A percentile compares a stretch with the other conserved stretches of the same genome.
Conservation (phyloP, 1,140 invertebrate genomes). For the Eumeta japonica region DNA sequence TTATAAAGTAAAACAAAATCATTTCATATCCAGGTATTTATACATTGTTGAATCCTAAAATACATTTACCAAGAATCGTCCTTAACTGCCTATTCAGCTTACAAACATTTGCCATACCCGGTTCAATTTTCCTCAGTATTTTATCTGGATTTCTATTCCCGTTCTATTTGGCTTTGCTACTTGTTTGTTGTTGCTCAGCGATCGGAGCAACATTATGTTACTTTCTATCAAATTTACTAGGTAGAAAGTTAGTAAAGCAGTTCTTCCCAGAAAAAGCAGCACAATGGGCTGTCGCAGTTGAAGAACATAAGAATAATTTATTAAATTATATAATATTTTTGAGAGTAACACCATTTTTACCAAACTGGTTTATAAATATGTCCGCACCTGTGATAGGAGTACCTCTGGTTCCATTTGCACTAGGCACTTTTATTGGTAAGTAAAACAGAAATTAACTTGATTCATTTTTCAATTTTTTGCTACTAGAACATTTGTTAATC, state of each 20-base stretch:
- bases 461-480: no score
- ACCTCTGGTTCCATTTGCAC: constrained; percentile 85
- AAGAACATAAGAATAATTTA: constrained; percentile 84
- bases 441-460: constrained; percentile 5
- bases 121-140: constrained; percentile 96
- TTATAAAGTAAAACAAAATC: no score
- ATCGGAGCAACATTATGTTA: constrained; percentile 96
- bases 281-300: constrained; percentile 82
- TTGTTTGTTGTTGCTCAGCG: constrained; percentile 96
- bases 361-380: constrained; percentile 99
- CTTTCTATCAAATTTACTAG: constrained; percentile 85
- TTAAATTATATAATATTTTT: constrained; percentile 97
- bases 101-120: constrained; percentile 99
- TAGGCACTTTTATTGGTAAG: constrained; percentile 88
- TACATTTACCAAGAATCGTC: no score
- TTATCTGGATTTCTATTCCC: constrained; percentile 96
- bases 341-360: constrained; percentile 94
- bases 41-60: no score
- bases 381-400: constrained; percentile 95
- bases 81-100: no score
- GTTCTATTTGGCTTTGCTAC: constrained; percentile 82
- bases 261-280: constrained; percentile 88
- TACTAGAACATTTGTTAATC: no score
- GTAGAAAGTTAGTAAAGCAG: constrained; percentile 78
- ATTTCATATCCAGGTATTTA: no score